phyloP scores from a whole-genome alignment of 2,888 invertebrate species.

The Chalcis sispes region DNA sequence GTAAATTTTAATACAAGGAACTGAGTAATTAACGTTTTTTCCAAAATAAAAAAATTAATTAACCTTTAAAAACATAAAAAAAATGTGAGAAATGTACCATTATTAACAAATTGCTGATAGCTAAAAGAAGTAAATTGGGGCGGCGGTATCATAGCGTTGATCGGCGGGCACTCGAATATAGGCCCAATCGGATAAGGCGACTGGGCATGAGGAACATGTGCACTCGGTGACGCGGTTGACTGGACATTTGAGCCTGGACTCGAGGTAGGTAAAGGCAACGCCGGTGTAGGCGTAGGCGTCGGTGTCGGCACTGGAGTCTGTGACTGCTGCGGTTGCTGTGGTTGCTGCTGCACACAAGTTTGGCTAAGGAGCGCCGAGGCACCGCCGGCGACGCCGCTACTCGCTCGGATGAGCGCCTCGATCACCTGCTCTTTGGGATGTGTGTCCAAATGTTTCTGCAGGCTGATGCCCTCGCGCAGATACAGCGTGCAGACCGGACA shows the following conservation, averaged over 20 bases:
- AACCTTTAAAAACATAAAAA: too few relatives aligned
- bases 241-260: slow-evolving; percentile 17
- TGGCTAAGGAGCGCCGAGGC: slow-evolving; percentile 65
- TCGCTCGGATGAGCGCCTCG: slow-evolving; percentile 82
- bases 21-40: too few relatives aligned
- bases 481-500: slow-evolving; percentile 92
- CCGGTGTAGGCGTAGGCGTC: slow-evolving; percentile 49
- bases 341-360: slow-evolving; percentile 57
- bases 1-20: too few relatives aligned
- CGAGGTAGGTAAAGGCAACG: slow-evolving; percentile 15
- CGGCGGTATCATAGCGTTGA: slow-evolving; percentile 72
- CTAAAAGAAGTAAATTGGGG: slow-evolving; percentile 77
- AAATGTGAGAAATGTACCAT: slow-evolving; percentile 71
- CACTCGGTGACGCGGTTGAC: slow-evolving; percentile 48
- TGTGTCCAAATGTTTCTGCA: slow-evolving; percentile 88
- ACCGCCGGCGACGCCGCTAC: slow-evolving; percentile 64
- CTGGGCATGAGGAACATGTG: slow-evolving; percentile 62
- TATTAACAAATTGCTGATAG: slow-evolving; percentile 79
- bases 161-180: slow-evolving; percentile 73
- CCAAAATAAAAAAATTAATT: too few relatives aligned
- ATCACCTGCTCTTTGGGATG: slow-evolving; percentile 94
- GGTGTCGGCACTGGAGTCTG: slow-evolving; percentile 15
- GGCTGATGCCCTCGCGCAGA: slow-evolving; percentile 88
- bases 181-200: slow-evolving; percentile 72
- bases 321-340: neutral